These are phyloP conservation scores for Hippolais icterina DNA, from an alignment of 2,113 vertebrate genomes.

Conservation along the genomic window DNA sequence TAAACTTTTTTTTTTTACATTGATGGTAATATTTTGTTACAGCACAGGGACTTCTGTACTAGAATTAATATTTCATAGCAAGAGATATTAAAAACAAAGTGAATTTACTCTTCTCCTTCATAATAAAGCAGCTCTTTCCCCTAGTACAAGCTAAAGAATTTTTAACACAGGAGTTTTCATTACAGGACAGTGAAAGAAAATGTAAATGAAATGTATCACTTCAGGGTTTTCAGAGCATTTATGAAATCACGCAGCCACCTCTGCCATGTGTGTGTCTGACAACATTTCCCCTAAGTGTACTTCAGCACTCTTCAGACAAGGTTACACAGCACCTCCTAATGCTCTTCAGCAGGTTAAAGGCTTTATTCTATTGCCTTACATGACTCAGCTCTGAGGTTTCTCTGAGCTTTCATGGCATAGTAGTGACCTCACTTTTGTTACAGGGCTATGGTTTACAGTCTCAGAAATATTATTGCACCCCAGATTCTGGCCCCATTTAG, in stretches of 20 bases:
- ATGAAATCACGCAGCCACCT: not conserved
- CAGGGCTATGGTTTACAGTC: not conserved
- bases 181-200: not conserved
- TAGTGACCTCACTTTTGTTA: not conserved
- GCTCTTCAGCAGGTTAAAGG: not conserved
- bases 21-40: not conserved
- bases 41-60: not conserved
- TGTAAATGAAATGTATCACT: not conserved
- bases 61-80: not conserved
- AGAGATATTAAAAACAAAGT: not conserved
- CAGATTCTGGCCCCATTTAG: not conserved
- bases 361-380: not conserved
- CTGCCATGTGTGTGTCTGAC: not conserved
- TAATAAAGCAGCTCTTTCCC: not conserved
- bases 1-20: not conserved
- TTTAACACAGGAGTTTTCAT: not conserved
- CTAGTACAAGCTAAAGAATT: not conserved
- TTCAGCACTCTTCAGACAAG: not conserved
- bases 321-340: not conserved
- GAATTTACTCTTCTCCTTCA: not conserved
- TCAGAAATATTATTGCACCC: not conserved
- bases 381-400: not conserved
- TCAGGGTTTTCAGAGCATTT: not conserved
- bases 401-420: not conserved
- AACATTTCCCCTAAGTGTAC: not conserved